A percentile compares a stretch with the other conserved stretches of the same genome.
Evolutionary conservation across 2,888 invertebrate genomes (phyloP).

Genomic region (Ptilodon capucinus): DNA sequence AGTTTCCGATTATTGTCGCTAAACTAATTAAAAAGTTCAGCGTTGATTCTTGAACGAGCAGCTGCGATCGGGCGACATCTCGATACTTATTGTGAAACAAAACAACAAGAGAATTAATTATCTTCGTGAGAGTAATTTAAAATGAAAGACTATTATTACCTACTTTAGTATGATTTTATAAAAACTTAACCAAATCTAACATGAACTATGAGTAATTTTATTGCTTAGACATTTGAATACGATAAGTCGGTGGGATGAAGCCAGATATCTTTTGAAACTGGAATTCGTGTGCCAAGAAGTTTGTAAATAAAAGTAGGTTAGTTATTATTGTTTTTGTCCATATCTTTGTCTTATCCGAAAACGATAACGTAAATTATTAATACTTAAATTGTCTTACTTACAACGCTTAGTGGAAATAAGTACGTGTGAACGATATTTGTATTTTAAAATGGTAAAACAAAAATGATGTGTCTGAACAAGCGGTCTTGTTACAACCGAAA

Average conservation of each 20-base stretch:
- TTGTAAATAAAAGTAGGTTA: neutral
- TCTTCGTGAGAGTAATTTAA: neutral
- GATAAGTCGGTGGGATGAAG: neutral
- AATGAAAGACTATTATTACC: neutral
- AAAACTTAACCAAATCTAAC: neutral
- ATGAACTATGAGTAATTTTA: neutral
- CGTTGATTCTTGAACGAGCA: conserved; percentile 52
- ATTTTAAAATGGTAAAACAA: no score
- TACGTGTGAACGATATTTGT: no score
- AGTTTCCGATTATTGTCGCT: conserved; percentile 65
- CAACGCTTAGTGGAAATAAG: no score
- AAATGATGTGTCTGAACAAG: no score
- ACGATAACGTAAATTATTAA: neutral
- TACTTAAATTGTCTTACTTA: neutral
- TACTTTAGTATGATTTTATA: neutral
- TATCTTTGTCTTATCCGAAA: neutral
- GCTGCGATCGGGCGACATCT: conserved; percentile 40
- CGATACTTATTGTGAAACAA: conserved; percentile 28
- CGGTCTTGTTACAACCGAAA: no score
- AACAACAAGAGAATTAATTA: neutral
- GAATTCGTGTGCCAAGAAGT: neutral
- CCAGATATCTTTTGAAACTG: neutral
- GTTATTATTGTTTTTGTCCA: neutral
- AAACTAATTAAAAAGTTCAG: conserved; percentile 76
- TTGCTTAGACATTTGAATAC: neutral